These are phyloP conservation scores for Creontiades dilutus DNA, from an alignment of 2,888 invertebrate species.

Conservation along the genomic window DNA sequence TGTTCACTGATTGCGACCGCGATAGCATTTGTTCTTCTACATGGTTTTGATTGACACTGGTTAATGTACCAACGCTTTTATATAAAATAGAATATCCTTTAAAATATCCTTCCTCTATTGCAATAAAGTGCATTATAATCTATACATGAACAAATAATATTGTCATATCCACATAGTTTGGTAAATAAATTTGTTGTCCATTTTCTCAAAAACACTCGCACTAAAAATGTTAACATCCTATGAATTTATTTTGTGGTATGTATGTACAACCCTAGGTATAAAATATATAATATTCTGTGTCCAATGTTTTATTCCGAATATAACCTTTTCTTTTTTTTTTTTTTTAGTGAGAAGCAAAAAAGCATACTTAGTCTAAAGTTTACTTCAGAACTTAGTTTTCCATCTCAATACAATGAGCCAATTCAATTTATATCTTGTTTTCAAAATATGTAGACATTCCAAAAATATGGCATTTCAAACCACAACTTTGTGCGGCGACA, in stretches of 20 bases:
- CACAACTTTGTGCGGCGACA: not conserved
- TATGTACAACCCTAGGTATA: conserved; percentile 60
- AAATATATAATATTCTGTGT: conserved; percentile 60
- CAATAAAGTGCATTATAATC: conserved; percentile 66
- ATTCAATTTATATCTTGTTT: not conserved
- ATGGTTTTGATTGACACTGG: conserved; percentile 55
- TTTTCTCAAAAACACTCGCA: conserved; percentile 30
- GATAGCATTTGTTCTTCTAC: not conserved
- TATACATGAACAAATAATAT: conserved; percentile 74
- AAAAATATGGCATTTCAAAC: not conserved
- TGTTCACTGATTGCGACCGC: conserved; percentile 5
- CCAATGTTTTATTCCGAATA: not conserved
- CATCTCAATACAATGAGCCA: not conserved
- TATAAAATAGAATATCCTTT: conserved; percentile 70
- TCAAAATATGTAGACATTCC: not conserved
- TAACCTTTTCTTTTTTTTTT: not conserved
- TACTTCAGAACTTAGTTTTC: not conserved
- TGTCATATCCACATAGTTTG: conserved; percentile 74
- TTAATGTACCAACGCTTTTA: conserved; percentile 62
- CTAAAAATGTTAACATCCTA: conserved; percentile 40
- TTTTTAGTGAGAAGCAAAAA: conserved; percentile 36
- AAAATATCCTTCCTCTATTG: conserved; percentile 67
- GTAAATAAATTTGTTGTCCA: conserved; percentile 42
- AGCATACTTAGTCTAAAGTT: conserved; percentile 5
- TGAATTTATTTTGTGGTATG: conserved; percentile 23